Evolutionary conservation across 2,113 vertebrate genomes (phyloP).

Genomic region (Dolichotis patagonum): DNA sequence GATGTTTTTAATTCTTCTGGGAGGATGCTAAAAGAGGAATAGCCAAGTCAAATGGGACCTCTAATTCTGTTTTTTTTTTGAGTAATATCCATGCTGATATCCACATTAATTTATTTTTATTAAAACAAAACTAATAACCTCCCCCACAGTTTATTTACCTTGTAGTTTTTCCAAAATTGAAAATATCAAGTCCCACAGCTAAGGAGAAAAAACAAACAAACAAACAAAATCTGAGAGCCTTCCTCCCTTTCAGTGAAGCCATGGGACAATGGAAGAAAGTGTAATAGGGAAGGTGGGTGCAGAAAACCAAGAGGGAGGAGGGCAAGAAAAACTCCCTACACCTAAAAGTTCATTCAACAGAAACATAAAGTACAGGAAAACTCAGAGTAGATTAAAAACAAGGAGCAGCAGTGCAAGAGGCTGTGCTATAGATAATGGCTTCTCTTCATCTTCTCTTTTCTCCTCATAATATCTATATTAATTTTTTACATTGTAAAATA

Average conservation of each 20-base stretch:
- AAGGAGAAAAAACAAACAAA: conserved; percentile 75
- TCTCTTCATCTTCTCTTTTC: conserved; percentile 50
- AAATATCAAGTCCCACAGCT: conserved; percentile 86
- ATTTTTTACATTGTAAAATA: background rate
- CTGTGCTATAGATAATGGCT: conserved; percentile 8
- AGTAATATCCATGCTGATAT: too few species aligned
- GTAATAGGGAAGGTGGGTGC: conserved; percentile 59
- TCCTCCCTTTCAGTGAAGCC: conserved; percentile 64
- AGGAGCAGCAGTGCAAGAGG: conserved; percentile 71
- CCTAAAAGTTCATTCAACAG: conserved; percentile 68
- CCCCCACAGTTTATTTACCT: conserved; percentile 83
- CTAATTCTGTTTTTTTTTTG: too few species aligned
- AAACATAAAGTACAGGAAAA: conserved; percentile 80
- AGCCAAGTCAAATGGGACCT: too few species aligned
- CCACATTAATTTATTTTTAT: too few species aligned
- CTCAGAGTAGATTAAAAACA: conserved; percentile 60
- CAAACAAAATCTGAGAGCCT: conserved; percentile 62
- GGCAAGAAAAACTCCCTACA: conserved; percentile 68
- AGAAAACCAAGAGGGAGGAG: conserved; percentile 64
- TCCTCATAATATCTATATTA: too few species aligned
- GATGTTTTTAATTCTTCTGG: too few species aligned
- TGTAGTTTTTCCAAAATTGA: conserved; percentile 86
- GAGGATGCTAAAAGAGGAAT: too few species aligned
- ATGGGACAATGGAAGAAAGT: conserved; percentile 73
- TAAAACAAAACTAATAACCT: background rate